These are phyloP conservation scores for Eurypyga helias DNA, from an alignment of 2,113 vertebrate genomes.

Conservation along the genomic window DNA sequence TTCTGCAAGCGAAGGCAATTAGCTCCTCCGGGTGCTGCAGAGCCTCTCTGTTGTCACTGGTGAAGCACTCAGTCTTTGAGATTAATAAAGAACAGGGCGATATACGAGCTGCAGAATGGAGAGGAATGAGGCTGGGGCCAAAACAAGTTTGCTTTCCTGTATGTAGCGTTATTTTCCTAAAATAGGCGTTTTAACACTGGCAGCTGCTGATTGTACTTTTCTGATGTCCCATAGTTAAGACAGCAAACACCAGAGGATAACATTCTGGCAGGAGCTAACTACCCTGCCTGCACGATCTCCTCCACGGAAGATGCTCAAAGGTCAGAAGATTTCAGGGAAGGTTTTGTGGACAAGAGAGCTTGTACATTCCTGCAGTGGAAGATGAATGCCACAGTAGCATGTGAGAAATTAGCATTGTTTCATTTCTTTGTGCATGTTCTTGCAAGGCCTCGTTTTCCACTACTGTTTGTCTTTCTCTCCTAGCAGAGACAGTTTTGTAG, in stretches of 20 bases:
- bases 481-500: background rate
- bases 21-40: background rate
- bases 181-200: background rate
- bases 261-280: background rate
- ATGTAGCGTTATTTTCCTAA: background rate
- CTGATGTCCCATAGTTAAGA: background rate
- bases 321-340: background rate
- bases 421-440: background rate
- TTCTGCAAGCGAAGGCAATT: background rate
- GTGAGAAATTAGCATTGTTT: background rate
- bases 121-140: background rate
- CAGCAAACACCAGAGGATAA: conserved; percentile 1
- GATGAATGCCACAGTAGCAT: background rate
- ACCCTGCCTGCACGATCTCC: background rate
- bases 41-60: background rate
- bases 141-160: background rate
- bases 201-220: conserved; percentile 24
- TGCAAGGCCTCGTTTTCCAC: background rate
- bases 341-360: background rate
- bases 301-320: background rate
- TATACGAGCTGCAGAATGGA: background rate
- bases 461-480: background rate
- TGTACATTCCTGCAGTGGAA: background rate
- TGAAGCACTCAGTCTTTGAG: background rate
- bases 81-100: background rate